Evolutionary conservation across 2,797 vertebrate genomes (phyloP), one percentile per base, ranked within the genome.

Genomic region (Limosa lapponica): DNA sequence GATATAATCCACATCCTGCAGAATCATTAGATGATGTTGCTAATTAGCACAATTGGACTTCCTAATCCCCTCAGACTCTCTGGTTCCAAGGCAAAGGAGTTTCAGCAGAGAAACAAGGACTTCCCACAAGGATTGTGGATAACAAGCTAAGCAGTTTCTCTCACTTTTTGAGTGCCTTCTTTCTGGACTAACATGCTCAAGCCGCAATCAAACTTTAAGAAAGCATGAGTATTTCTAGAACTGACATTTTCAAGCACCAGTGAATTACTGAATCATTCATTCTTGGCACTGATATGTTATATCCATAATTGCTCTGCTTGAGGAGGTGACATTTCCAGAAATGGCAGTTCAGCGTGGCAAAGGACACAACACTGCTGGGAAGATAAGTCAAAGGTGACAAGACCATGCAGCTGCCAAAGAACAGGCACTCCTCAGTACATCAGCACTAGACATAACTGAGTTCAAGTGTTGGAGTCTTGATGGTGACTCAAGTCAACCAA

Each of bases 241-340:
- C 66, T 96, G 95, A 92, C 94, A 95, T 97, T 96, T 95, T 95
- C 90, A 95, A 96, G 91, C 87, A 88, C 77, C 90, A 90, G 49
- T 86, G 95, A 86, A 66, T 91, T 95, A 91, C 58, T 91, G 87
- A 95, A 93, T 96, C 95, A 91, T 65, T 91, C 94, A 52, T 82
- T 90, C 66, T 94, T 97, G 96, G 87, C 95, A 95, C 36, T 57
- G 67, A 54, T 64, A 72, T 9, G 2, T 87, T 93, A 80, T 79
- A 89, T 20, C 70, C 83, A 46, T 94, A 96, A 95, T 92, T 90
- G 73, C 81, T 94, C 75, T 95, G 82, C 90, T 84, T 73, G 82
- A 91, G 55, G 51, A 94, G 82, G 73, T 95, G 95, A 91, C 94
- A 95, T 95, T 95, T 97, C 70, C 90, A 94, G 85, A 96, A 93